A percentile compares a stretch with the other conserved stretches of the same genome.
Conservation (phyloP, 2,888 invertebrate genomes). For the Aelia acuminata region DNA sequence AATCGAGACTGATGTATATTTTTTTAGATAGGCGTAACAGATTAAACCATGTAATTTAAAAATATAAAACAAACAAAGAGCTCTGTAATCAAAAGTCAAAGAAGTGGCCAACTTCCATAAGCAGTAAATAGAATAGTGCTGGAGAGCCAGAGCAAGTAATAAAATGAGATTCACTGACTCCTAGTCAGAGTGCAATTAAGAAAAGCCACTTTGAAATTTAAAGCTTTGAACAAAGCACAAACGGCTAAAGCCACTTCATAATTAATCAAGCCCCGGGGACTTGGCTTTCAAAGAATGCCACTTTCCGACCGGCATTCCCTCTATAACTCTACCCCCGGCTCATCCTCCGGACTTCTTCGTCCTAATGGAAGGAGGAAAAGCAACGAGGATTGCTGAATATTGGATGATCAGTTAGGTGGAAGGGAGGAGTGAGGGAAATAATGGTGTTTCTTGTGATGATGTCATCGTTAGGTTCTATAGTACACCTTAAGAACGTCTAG, state of each 20-base stretch:
- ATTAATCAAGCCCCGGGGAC: slow-evolving; percentile 35
- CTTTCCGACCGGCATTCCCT: not conserved
- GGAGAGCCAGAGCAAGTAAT: not conserved
- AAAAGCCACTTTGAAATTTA: slow-evolving; percentile 40
- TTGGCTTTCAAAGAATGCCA: slow-evolving; percentile 41
- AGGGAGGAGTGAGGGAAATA: not conserved
- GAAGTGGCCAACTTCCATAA: not conserved
- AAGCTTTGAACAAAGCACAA: slow-evolving; percentile 21
- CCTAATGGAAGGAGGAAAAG: slow-evolving; percentile 1
- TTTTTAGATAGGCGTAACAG: not conserved
- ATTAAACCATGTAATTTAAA: not conserved
- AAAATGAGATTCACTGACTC: not conserved
- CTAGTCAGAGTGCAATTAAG: slow-evolving; percentile 45
- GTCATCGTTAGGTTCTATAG: not conserved
- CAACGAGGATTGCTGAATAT: not conserved
- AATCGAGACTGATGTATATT: no score
- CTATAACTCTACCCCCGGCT: not conserved
- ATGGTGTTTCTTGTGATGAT: not conserved
- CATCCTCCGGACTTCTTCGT: not conserved
- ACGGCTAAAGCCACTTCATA: slow-evolving; percentile 19
- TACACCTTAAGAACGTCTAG: not conserved
- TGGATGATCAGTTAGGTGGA: not conserved
- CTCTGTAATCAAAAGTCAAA: not conserved
- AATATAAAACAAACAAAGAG: not conserved
- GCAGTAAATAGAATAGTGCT: not conserved